Evolutionary conservation across 2,888 invertebrate species (phyloP).

Genomic region (Druceiella hillmani): DNA sequence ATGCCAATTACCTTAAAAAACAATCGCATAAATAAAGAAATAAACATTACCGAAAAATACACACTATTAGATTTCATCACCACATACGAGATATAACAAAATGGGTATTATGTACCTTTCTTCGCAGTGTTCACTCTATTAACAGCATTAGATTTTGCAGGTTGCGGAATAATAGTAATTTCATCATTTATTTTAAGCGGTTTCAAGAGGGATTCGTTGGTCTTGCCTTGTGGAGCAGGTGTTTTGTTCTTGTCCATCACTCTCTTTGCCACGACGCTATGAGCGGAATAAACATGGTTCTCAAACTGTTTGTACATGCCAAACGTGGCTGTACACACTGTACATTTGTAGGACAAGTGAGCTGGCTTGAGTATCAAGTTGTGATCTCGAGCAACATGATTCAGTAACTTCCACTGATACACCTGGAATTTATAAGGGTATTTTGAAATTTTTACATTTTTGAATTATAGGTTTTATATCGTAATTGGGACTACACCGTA

Average conservation of each 20-base stretch:
- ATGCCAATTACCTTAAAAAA: no score
- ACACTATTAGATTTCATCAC: no score
- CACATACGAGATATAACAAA: no score
- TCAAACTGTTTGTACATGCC: slow-evolving; percentile 95
- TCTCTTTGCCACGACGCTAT: slow-evolving; percentile 83
- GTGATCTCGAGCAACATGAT: slow-evolving; percentile 89
- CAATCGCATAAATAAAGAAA: no score
- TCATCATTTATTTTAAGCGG: slow-evolving; percentile 85
- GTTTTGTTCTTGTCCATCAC: slow-evolving; percentile 45
- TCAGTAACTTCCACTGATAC: slow-evolving; percentile 88
- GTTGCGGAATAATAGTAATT: slow-evolving; percentile 85
- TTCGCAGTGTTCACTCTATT: no score
- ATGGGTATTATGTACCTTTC: no score
- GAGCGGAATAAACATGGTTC: slow-evolving; percentile 90
- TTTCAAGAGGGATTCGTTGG: slow-evolving; percentile 51
- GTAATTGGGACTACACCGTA: neutral
- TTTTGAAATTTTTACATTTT: neutral
- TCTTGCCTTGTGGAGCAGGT: slow-evolving; percentile 28
- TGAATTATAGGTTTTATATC: neutral
- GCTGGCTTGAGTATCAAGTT: slow-evolving; percentile 88
- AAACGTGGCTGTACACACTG: slow-evolving; percentile 91
- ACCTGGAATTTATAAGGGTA: slow-evolving; percentile 52
- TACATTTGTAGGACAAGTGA: slow-evolving; percentile 91
- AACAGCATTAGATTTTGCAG: slow-evolving; percentile 57
- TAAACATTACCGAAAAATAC: no score